These are phyloP conservation scores for Paragorgia papillata DNA, from an alignment of 92 coral and sea anemone genomes.

Conservation along the genomic window DNA sequence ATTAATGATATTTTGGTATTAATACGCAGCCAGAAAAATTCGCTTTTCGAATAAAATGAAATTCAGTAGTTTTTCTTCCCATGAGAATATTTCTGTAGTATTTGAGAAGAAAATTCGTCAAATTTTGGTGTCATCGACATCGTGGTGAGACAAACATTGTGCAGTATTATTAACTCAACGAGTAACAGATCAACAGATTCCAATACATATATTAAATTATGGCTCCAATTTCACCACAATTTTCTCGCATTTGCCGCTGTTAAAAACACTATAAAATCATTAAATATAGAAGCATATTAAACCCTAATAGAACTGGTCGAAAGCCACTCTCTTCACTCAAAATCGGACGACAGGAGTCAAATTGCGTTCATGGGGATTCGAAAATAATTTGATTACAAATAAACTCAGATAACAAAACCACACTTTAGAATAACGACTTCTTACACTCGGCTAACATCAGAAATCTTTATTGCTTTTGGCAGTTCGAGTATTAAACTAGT, in stretches of 20 bases:
- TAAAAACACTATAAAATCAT: constrained; percentile 22
- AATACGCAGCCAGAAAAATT: constrained; percentile 16
- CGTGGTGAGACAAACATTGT: neutral
- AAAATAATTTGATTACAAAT: constrained; percentile 52
- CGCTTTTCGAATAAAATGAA: neutral
- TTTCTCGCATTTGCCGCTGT: neutral
- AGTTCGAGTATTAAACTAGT: neutral
- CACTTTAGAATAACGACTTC: constrained; percentile 19
- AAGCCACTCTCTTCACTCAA: constrained; percentile 5
- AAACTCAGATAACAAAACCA: constrained; percentile 43
- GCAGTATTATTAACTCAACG: neutral
- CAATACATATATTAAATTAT: constrained; percentile 14
- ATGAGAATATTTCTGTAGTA: constrained; percentile 9
- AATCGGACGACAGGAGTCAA: constrained; percentile 19
- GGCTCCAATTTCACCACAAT: constrained; percentile 32
- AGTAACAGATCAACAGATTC: constrained; percentile 32
- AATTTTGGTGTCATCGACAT: constrained; percentile 20
- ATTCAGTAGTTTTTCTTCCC: neutral
- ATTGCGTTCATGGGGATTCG: constrained; percentile 43
- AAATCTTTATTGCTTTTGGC: constrained; percentile 11
- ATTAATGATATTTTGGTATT: neutral
- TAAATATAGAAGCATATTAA: neutral
- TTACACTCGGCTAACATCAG: neutral
- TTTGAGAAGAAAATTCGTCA: constrained; percentile 22
- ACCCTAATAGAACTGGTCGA: neutral